Conservation (phyloP, 2,113 vertebrate species). For the Nibea coibor region DNA sequence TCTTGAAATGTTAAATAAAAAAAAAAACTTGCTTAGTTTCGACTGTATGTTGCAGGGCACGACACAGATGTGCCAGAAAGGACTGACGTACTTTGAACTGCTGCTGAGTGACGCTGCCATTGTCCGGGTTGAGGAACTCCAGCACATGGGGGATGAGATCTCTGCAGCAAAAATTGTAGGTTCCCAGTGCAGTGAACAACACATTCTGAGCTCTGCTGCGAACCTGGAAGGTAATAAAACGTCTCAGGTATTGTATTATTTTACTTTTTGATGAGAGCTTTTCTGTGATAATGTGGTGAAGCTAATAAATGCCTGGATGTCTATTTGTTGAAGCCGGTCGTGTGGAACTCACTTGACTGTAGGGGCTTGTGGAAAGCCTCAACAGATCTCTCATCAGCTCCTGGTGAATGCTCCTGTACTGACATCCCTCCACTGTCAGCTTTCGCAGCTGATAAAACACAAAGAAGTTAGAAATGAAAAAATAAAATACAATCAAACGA, state of each 20-base stretch:
- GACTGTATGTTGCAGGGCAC: background rate
- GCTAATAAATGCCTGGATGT: background rate
- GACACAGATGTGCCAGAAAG: background rate
- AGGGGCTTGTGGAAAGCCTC: slow-evolving; percentile 94
- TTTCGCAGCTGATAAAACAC: slow-evolving; percentile 87
- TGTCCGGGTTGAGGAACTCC: slow-evolving; percentile 89
- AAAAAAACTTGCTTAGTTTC: background rate
- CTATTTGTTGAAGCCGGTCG: background rate
- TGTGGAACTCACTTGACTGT: slow-evolving; percentile 89
- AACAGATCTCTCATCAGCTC: slow-evolving; percentile 94
- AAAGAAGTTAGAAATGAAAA: slow-evolving; percentile 26
- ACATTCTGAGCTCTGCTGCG: slow-evolving; percentile 95
- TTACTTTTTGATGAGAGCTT: background rate
- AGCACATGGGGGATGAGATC: slow-evolving; percentile 95
- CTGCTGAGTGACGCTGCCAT: slow-evolving; percentile 90
- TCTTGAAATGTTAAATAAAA: background rate
- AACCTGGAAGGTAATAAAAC: slow-evolving; percentile 82
- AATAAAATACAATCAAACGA: background rate
- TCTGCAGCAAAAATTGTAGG: slow-evolving; percentile 97
- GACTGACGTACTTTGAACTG: slow-evolving; percentile 92
- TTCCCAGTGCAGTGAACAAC: slow-evolving; percentile 94
- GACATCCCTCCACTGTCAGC: slow-evolving; percentile 93
- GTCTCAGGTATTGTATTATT: background rate
- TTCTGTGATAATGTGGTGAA: background rate
- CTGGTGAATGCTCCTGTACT: slow-evolving; percentile 93